phyloP scores from a whole-genome alignment of 1,140 invertebrate genomes.

The Drosophila sechellia region DNA sequence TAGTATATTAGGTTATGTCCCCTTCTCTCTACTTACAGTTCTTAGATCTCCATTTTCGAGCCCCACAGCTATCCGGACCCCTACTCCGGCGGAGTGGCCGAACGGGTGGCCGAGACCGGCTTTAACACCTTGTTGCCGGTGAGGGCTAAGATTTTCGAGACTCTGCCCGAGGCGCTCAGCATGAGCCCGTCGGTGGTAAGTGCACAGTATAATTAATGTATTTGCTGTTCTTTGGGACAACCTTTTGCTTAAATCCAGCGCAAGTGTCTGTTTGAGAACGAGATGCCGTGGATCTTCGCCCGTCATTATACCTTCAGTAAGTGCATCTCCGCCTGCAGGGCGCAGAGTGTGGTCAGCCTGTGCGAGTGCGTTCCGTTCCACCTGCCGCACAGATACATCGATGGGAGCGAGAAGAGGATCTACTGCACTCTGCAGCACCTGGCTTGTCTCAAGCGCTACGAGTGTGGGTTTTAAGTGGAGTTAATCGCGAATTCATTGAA shows the following conservation, averaged over 20 bases:
- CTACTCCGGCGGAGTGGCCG: slow-evolving; percentile 58
- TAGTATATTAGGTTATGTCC: not conserved
- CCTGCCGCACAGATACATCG: slow-evolving; percentile 82
- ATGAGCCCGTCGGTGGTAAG: slow-evolving; percentile 58
- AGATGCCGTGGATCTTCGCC: slow-evolving; percentile 83
- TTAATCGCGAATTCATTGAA: slow-evolving; percentile 38
- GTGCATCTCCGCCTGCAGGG: slow-evolving; percentile 86
- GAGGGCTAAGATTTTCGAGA: slow-evolving; percentile 61
- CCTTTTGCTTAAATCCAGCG: slow-evolving; percentile 39
- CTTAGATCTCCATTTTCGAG: slow-evolving; percentile 63
- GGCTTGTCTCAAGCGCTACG: slow-evolving; percentile 71
- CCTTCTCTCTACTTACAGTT: not conserved
- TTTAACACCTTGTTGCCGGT: slow-evolving; percentile 51
- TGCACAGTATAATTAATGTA: too few species aligned
- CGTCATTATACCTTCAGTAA: slow-evolving; percentile 82
- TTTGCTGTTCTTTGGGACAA: not conserved
- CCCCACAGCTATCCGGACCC: slow-evolving; percentile 58
- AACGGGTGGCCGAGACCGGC: slow-evolving; percentile 51
- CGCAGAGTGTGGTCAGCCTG: slow-evolving; percentile 85
- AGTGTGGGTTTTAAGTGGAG: slow-evolving; percentile 56
- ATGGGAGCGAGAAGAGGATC: slow-evolving; percentile 55
- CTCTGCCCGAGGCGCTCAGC: slow-evolving; percentile 57
- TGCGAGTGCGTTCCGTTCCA: slow-evolving; percentile 86
- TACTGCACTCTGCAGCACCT: slow-evolving; percentile 76
- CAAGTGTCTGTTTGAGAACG: slow-evolving; percentile 75